A percentile compares a stretch with the other conserved stretches of the same genome.
These are phyloP conservation scores for Oligia latruncula DNA, from an alignment of 2,888 invertebrate genomes.

Conservation along the genomic window DNA sequence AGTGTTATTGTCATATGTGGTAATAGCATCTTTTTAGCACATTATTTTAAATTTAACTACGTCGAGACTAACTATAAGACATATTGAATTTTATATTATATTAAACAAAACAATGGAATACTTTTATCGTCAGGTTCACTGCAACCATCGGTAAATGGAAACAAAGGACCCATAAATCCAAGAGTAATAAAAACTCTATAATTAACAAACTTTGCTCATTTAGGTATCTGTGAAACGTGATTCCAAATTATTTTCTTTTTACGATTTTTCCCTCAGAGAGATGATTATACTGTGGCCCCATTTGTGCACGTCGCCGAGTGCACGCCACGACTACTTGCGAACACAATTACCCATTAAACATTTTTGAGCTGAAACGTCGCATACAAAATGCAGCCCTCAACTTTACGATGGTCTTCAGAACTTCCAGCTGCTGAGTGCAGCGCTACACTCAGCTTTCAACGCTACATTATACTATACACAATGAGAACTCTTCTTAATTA, in stretches of 20 bases:
- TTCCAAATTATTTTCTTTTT: background rate
- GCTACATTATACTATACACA: conserved; percentile 31
- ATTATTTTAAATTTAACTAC: background rate
- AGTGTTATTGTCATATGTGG: background rate
- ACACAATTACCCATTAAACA: conserved; percentile 42
- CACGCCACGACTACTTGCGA: conserved; percentile 22
- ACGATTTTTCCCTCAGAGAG: background rate
- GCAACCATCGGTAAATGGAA: background rate
- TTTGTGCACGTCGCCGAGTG: conserved; percentile 2
- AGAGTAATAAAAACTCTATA: background rate
- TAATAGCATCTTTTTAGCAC: background rate
- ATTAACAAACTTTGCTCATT: background rate
- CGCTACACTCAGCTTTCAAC: conserved; percentile 18
- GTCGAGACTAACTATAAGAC: background rate
- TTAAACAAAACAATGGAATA: background rate
- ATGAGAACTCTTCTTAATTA: conserved; percentile 48
- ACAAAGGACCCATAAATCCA: background rate
- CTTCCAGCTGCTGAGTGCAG: conserved; percentile 47
- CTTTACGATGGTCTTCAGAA: conserved; percentile 34
- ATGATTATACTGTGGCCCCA: background rate
- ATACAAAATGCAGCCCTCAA: conserved; percentile 36
- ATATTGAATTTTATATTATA: background rate
- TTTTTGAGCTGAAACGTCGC: conserved; percentile 33
- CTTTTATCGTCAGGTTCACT: too few relatives aligned
- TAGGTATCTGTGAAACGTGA: background rate